phyloP scores from a whole-genome alignment of 2,888 invertebrate genomes.

The Polietes domitor region DNA sequence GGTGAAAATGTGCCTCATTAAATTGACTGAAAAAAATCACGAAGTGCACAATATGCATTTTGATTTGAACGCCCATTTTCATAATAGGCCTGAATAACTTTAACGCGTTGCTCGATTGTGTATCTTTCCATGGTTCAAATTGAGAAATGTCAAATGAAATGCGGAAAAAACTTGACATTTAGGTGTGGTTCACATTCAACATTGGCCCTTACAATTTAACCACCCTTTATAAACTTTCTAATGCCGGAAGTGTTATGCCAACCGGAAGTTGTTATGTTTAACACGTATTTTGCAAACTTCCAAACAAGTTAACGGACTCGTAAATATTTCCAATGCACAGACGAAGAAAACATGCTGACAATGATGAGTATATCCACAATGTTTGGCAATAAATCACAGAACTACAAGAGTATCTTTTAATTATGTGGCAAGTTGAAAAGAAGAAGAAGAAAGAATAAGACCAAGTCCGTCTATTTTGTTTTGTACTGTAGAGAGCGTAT shows the following conservation, averaged over 20 bases:
- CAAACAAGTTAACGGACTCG: constrained; percentile 13
- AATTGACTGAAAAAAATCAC: too few species aligned
- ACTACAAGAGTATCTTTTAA: constrained; percentile 55
- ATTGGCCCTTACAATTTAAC: too few species aligned
- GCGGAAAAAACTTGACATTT: too few species aligned
- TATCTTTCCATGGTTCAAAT: too few species aligned
- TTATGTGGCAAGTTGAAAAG: constrained; percentile 58
- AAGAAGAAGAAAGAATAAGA: not conserved
- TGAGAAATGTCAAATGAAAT: too few species aligned
- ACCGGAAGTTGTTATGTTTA: constrained; percentile 14
- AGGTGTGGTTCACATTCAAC: too few species aligned
- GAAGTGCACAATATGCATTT: too few species aligned
- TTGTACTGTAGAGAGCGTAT: not conserved
- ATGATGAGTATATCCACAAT: constrained; percentile 17
- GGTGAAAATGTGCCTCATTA: too few species aligned
- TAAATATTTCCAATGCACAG: not conserved
- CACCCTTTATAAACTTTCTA: not conserved
- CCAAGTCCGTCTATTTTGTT: not conserved
- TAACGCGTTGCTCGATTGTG: too few species aligned
- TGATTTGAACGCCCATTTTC: too few species aligned
- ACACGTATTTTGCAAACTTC: constrained; percentile 2
- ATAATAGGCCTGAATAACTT: too few species aligned
- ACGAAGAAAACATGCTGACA: not conserved
- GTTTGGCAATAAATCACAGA: constrained; percentile 60
- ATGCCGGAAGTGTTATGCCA: not conserved